phyloP scores from a whole-genome alignment of 2,888 invertebrate species.

The Drosophila aldrichi region DNA sequence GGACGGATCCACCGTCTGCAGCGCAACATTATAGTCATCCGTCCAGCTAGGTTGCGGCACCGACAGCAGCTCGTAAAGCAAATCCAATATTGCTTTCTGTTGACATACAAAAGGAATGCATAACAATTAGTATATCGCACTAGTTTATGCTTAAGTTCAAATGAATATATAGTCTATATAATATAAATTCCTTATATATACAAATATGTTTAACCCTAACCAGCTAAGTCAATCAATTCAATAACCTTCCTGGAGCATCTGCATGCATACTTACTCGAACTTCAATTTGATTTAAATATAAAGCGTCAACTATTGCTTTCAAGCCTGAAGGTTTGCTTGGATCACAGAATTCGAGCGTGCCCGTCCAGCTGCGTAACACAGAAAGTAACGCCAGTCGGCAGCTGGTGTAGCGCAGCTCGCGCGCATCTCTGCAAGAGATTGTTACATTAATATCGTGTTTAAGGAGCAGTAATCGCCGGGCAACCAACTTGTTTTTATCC shows the following conservation, averaged over 20 bases:
- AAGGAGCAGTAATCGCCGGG: neutral
- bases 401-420: conserved; percentile 93
- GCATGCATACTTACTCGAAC: conserved; percentile 90
- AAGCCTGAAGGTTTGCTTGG: conserved; percentile 91
- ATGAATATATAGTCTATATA: neutral
- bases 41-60: conserved; percentile 96
- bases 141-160: neutral
- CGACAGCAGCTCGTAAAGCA: conserved; percentile 95
- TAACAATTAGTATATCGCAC: neutral
- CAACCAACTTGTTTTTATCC: conserved; percentile 89
- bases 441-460: no score
- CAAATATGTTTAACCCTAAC: neutral
- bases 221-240: neutral
- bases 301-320: conserved; percentile 91
- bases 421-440: conserved; percentile 87
- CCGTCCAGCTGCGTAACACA: conserved; percentile 96
- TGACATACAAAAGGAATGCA: neutral
- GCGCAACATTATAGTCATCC: conserved; percentile 94
- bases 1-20: conserved; percentile 95
- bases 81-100: conserved; percentile 95
- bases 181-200: neutral
- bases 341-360: conserved; percentile 94
- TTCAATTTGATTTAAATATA: conserved; percentile 95
- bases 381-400: conserved; percentile 94
- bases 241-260: neutral